Conservation (phyloP, 1,140 invertebrate species). For the Glomeris maerens region DNA sequence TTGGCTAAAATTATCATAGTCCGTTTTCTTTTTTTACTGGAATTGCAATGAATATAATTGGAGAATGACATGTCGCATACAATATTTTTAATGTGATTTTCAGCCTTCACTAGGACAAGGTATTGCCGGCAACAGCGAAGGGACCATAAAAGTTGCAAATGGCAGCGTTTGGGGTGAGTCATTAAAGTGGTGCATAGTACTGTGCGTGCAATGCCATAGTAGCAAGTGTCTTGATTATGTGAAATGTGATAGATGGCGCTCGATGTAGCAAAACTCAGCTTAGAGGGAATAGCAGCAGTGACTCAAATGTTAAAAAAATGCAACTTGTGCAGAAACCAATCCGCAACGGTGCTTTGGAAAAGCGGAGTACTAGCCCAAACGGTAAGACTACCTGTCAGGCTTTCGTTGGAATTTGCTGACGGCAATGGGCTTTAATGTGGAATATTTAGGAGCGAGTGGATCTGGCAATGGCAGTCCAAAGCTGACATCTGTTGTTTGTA, state of each 20-base stretch:
- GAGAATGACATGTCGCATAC: too few relatives aligned
- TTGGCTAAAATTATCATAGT: too few relatives aligned
- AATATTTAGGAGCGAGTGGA: too few relatives aligned
- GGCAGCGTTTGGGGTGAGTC: slow-evolving; percentile 29
- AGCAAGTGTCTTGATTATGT: too few relatives aligned
- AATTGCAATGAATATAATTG: too few relatives aligned
- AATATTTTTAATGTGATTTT: slow-evolving; percentile 10
- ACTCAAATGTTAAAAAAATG: neutral
- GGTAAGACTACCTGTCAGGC: neutral
- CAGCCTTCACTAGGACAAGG: slow-evolving; percentile 29
- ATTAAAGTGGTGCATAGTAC: neutral
- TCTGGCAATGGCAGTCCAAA: neutral
- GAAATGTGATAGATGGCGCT: neutral
- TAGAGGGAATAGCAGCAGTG: neutral
- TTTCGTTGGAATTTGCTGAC: too few relatives aligned
- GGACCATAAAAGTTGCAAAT: slow-evolving; percentile 14
- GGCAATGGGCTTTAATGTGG: too few relatives aligned
- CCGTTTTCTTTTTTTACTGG: too few relatives aligned
- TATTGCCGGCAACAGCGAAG: slow-evolving; percentile 17
- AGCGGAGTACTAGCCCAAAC: neutral
- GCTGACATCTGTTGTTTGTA: neutral
- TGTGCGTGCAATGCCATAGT: too few relatives aligned
- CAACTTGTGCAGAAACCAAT: neutral
- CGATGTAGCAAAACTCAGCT: neutral
- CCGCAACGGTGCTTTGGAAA: neutral